Conservation (phyloP, 1,140 invertebrate genomes). For the Drosophila quadrilineata region DNA sequence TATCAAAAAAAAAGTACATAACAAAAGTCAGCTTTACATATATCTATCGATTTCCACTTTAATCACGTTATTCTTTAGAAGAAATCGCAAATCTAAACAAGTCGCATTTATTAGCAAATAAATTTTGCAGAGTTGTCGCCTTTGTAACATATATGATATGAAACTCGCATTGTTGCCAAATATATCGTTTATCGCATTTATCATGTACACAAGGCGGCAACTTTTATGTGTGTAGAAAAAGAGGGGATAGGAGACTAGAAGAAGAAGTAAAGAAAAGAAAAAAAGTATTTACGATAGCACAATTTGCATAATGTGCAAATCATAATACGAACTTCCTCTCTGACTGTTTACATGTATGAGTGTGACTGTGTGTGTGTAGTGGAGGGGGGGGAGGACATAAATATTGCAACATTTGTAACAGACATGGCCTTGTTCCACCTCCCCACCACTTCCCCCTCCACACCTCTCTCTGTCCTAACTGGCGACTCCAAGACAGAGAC, state of each 20-base stretch:
- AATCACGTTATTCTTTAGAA: too few relatives aligned
- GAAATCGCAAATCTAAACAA: constrained; percentile 18
- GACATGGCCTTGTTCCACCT: constrained; percentile 65
- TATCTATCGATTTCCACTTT: not conserved
- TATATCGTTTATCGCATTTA: constrained; percentile 76
- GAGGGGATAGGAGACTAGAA: not conserved
- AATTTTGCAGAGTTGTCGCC: constrained; percentile 8
- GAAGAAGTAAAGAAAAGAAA: constrained; percentile 6
- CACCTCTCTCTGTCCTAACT: too few relatives aligned
- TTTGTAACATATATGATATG: constrained; percentile 52
- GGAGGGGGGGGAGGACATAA: constrained; percentile 66
- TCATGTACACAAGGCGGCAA: constrained; percentile 57
- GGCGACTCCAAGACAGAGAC: too few relatives aligned
- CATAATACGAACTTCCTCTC: constrained; percentile 71
- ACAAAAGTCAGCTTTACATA: too few relatives aligned
- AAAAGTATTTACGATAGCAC: constrained; percentile 72
- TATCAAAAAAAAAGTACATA: too few relatives aligned
- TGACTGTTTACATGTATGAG: too few relatives aligned
- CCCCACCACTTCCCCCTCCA: too few relatives aligned
- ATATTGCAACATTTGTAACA: constrained; percentile 78
- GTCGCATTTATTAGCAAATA: constrained; percentile 39
- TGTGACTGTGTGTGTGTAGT: constrained; percentile 4
- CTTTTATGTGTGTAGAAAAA: constrained; percentile 14
- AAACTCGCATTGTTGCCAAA: constrained; percentile 54
- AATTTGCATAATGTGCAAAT: constrained; percentile 80